phyloP scores from a whole-genome alignment of 2,113 vertebrate genomes.

The Onychostruthus taczanowskii region DNA sequence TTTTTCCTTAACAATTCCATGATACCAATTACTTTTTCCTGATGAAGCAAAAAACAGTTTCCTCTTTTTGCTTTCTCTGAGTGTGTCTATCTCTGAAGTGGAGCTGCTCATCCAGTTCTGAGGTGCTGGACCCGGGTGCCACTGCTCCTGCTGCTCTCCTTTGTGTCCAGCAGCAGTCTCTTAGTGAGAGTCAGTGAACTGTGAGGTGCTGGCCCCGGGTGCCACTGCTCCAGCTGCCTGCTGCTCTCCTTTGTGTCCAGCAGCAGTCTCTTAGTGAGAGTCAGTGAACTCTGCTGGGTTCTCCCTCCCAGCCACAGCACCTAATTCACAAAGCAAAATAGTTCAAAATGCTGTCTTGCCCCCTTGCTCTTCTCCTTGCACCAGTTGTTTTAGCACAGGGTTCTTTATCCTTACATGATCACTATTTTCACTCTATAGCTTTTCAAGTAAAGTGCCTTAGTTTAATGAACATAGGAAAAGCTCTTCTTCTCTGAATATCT shows the following conservation, averaged over 20 bases:
- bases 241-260: neutral
- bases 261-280: neutral
- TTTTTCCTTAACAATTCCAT: neutral
- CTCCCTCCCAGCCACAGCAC: neutral
- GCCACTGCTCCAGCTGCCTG: neutral
- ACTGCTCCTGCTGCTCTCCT: neutral
- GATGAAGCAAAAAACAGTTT: neutral
- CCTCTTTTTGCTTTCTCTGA: neutral
- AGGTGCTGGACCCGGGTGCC: neutral
- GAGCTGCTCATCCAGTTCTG: neutral
- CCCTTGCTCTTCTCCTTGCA: neutral
- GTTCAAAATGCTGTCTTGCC: neutral
- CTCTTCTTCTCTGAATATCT: neutral
- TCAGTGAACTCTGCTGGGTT: neutral
- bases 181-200: neutral
- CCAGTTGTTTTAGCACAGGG: neutral
- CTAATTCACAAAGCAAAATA: neutral
- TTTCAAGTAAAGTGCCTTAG: neutral
- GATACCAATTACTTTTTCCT: neutral
- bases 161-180: neutral
- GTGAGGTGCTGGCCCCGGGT: neutral
- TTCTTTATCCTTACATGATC: neutral
- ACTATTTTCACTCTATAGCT: neutral
- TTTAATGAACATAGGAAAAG: neutral
- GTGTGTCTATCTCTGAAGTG: neutral